Percentiles rank a stretch among this genome's conserved stretches.
phyloP scores from a whole-genome alignment of 2,888 invertebrate species.

The Limnephilus marmoratus region DNA sequence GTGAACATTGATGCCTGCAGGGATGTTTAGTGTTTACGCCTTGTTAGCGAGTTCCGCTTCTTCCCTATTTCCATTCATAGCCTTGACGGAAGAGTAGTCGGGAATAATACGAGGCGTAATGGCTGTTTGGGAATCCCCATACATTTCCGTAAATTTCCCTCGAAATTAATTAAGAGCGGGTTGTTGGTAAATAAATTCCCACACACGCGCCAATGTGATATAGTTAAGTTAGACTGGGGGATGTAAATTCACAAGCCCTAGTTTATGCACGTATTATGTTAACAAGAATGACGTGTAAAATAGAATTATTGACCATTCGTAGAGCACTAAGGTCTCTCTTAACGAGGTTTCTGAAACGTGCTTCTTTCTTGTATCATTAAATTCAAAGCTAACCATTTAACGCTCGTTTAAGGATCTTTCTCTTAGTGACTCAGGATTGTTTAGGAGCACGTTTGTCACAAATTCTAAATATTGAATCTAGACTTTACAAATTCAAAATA shows the following conservation, averaged over 20 bases:
- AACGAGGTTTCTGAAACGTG: neutral
- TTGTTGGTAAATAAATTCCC: conserved; percentile 33
- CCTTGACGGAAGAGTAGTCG: neutral
- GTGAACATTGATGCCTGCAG: neutral
- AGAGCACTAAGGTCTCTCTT: neutral
- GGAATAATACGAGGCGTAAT: conserved; percentile 32
- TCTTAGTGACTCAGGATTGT: too few relatives aligned
- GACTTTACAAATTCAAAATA: too few relatives aligned
- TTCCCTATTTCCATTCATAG: neutral
- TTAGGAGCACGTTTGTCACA: too few relatives aligned
- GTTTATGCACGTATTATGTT: neutral
- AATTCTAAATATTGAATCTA: too few relatives aligned
- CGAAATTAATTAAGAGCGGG: conserved; percentile 32
- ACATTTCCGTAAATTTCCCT: conserved; percentile 26
- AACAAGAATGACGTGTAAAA: neutral
- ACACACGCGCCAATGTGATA: neutral
- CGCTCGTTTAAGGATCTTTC: neutral
- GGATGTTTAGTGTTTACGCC: conserved; percentile 11
- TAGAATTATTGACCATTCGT: neutral
- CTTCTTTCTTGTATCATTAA: neutral
- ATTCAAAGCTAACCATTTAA: neutral
- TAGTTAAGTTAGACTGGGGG: neutral
- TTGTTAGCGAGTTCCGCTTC: conserved; percentile 9
- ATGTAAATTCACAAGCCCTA: neutral
- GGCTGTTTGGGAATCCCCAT: conserved; percentile 27